These are phyloP conservation scores for Clarias fuscus DNA, from an alignment of 2,797 vertebrate genomes.

Conservation along the genomic window DNA sequence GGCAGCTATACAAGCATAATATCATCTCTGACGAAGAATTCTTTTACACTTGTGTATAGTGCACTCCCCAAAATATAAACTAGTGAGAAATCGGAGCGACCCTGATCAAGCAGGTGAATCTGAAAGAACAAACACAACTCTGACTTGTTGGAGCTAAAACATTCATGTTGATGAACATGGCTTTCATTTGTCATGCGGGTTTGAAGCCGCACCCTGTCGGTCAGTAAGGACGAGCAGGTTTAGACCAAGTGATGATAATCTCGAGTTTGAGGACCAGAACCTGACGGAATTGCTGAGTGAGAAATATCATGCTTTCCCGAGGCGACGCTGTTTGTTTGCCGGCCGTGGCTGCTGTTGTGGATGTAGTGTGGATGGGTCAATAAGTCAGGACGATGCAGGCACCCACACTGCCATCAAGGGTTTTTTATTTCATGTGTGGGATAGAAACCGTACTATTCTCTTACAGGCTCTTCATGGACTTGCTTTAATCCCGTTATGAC, in stretches of 20 bases:
- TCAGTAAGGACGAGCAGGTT: not conserved
- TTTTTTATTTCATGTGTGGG: not conserved
- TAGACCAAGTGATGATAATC: not conserved
- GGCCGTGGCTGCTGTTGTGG: not conserved
- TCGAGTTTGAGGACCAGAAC: not conserved
- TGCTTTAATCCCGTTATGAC: not conserved
- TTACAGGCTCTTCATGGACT: not conserved
- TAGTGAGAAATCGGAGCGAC: not conserved
- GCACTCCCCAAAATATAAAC: no score
- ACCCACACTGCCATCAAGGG: not conserved
- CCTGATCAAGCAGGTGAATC: not conserved
- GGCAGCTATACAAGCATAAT: not conserved
- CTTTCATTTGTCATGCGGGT: not conserved
- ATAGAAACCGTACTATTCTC: not conserved
- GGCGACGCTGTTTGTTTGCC: not conserved
- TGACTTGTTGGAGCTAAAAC: not conserved
- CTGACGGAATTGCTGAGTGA: not conserved
- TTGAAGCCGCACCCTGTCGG: not conserved
- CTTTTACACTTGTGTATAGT: no score
- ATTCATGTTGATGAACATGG: not conserved
- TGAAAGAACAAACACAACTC: not conserved
- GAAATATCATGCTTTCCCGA: not conserved
- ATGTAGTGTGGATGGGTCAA: not conserved
- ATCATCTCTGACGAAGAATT: no score
- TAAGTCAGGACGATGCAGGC: not conserved